These are phyloP conservation scores for Chaetogeoica ovagalla DNA, from an alignment of 2,888 invertebrate species.

Conservation along the genomic window DNA sequence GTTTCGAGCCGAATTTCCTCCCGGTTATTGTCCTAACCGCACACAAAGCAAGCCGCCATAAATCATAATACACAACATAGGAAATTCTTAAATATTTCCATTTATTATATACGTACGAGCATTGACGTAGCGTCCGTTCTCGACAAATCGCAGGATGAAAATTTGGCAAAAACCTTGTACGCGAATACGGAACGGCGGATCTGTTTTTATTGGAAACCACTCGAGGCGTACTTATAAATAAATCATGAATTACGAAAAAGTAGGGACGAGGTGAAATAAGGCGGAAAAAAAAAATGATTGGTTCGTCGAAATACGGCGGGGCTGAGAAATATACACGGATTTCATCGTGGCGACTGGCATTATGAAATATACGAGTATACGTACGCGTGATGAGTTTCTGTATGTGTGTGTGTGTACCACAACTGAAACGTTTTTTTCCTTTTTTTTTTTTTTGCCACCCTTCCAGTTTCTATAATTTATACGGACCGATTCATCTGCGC, in stretches of 20 bases:
- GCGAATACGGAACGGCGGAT: conserved; percentile 11
- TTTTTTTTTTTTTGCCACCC: background rate
- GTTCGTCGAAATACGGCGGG: conserved; percentile 1
- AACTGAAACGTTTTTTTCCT: too few relatives aligned
- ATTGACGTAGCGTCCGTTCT: too few relatives aligned
- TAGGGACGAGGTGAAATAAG: background rate
- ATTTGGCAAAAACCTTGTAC: background rate
- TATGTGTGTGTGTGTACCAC: background rate
- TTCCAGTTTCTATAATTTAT: conserved; percentile 23
- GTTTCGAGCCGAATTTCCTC: too few relatives aligned
- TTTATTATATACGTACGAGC: too few relatives aligned
- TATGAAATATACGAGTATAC: background rate
- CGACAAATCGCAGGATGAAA: conserved; percentile 10
- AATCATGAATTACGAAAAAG: conserved; percentile 12
- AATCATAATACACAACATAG: too few relatives aligned
- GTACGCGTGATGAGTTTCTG: too few relatives aligned
- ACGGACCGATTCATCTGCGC: conserved; percentile 31
- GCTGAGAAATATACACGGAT: conserved; percentile 36
- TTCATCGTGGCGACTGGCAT: background rate
- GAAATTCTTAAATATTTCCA: too few relatives aligned
- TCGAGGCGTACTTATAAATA: conserved; percentile 18
- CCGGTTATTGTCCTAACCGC: too few relatives aligned
- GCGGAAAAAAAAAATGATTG: background rate
- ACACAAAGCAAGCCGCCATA: too few relatives aligned
- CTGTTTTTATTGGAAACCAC: background rate